These are phyloP conservation scores for Podocnemis expansa DNA, from an alignment of 2,113 vertebrate genomes.

Conservation along the genomic window DNA sequence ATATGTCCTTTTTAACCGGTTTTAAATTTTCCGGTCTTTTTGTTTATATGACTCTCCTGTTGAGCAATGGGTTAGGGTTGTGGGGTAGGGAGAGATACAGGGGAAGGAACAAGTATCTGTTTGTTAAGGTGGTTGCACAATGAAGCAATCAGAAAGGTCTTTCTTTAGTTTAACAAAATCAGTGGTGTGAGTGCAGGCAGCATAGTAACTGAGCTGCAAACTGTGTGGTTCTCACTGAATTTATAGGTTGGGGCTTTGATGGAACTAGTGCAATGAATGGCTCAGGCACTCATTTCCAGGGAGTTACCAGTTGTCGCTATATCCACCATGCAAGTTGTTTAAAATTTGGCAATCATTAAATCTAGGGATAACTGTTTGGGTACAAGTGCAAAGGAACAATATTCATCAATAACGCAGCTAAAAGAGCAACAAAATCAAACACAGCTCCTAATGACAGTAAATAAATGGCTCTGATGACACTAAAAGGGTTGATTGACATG, in stretches of 20 bases:
- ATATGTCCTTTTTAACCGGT: neutral
- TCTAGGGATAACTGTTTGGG: conserved; percentile 30
- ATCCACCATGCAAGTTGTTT: conserved; percentile 22
- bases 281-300: neutral
- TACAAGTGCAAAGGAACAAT: conserved; percentile 22
- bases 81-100: neutral
- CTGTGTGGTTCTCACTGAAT: neutral
- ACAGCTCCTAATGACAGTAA: conserved; percentile 55
- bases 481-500: neutral
- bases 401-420: conserved; percentile 48
- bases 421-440: conserved; percentile 55
- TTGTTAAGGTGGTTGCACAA: conserved; percentile 31
- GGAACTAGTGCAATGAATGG: neutral
- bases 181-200: conserved; percentile 1
- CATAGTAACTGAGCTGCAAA: neutral
- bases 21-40: conserved; percentile 11
- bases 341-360: conserved; percentile 52
- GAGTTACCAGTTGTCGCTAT: conserved; percentile 11
- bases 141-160: conserved; percentile 14
- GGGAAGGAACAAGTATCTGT: neutral
- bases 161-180: conserved; percentile 20
- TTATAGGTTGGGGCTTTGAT: neutral
- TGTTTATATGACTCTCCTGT: neutral
- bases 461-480: conserved; percentile 43
- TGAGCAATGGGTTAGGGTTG: neutral